Evolutionary conservation across 2,797 vertebrate genomes (phyloP), one percentile per base, ranked within the genome.

Genomic region (Gymnoscopelus microlampas): DNA sequence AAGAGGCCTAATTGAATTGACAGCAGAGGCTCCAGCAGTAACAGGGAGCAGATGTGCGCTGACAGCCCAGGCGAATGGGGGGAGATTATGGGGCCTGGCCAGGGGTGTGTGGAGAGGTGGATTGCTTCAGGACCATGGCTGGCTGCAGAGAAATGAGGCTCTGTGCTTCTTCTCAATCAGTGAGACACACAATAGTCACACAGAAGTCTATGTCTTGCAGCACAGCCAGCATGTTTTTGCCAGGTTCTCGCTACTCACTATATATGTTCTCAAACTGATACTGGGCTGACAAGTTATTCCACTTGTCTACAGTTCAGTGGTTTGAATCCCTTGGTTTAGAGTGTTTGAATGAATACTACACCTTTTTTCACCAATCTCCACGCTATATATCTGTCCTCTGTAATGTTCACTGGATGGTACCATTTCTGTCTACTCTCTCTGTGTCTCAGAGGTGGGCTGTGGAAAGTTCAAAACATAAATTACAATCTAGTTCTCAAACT

Each of bases 1-100:
- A 77, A 74, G 66, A 76, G 82, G 63, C 19, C 59, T 85, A 79
- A 89, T 90, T 84, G 81, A 85, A 83, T 80, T 78, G 89, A 89
- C 87, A 88, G 85, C 62, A 26, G 65, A 80, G 83, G 73, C 70
- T 80, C 26, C 68, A 35, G 77, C 59, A 51, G 81, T 89, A 91
- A 90, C 80, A 51, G 29, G 10, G 63, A 90, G 77, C 89, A 92
- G 88, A 91, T 91, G 91, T 87, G 72, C 26, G 50, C 68, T 88
- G 85, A 88, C 78, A 82, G 74, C 68, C 63, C 63, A 13, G 32
- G 68, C 15, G 53, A 82, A 68, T 47, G 26, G 65, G 74, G 68
- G 69, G 48, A 73, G 67, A 72, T 73, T 80, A 77, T n/a, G 32
- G 32, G 35, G 23, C 53, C 53, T 53, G n/a, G 29, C 2, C 64